Percentiles rank a stretch among this genome's conserved stretches.
phyloP scores from a whole-genome alignment of 2,113 vertebrate species.

The Balaeniceps rex region DNA sequence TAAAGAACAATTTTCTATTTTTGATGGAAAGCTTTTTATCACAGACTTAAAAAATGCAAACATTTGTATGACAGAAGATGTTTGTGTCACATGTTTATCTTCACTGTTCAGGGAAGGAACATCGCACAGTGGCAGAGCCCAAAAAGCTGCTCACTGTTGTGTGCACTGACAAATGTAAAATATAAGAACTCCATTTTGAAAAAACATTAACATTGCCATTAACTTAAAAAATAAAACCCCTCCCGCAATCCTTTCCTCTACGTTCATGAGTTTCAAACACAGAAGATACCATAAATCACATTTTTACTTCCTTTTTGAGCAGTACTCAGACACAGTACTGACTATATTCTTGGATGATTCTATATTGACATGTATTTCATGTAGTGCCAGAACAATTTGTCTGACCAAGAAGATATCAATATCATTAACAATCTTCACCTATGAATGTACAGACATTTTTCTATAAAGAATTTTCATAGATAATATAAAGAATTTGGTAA shows the following conservation, averaged over 20 bases:
- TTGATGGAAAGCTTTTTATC: neutral
- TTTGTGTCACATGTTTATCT: neutral
- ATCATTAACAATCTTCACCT: neutral
- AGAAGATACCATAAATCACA: neutral
- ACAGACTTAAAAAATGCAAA: neutral
- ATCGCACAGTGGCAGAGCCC: fast-evolving
- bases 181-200: neutral
- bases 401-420: neutral
- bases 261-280: neutral
- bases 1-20: neutral
- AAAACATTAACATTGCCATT: neutral
- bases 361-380: neutral
- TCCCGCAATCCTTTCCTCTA: neutral
- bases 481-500: neutral
- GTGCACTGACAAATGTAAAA: neutral
- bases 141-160: neutral
- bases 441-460: neutral
- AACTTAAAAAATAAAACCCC: neutral
- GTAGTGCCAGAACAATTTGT: neutral
- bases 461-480: neutral
- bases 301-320: neutral
- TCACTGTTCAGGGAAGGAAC: neutral
- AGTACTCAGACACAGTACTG: neutral
- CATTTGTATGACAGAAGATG: neutral
- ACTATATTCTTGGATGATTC: neutral